These are phyloP conservation scores for Brachionus rubens DNA, from an alignment of 1,140 invertebrate species.

Conservation along the genomic window DNA sequence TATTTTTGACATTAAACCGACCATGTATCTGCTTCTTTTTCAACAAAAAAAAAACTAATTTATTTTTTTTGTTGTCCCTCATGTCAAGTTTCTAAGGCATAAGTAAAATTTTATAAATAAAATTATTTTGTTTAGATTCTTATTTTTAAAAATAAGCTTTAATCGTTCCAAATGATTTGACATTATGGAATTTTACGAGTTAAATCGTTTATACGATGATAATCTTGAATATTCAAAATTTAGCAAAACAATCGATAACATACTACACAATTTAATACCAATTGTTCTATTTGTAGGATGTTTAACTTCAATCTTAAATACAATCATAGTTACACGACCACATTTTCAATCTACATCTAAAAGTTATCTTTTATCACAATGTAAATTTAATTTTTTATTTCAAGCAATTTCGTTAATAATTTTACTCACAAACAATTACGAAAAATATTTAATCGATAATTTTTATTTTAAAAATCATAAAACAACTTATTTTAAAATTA, in stretches of 20 bases:
- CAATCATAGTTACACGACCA: background rate
- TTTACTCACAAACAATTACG: conserved; percentile 6
- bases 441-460: conserved; percentile 36
- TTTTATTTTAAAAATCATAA: conserved; percentile 33
- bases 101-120: no score
- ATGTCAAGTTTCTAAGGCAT: no score
- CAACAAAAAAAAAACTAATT: no score
- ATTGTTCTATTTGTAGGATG: background rate
- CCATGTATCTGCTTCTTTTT: no score
- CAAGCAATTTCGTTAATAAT: conserved; percentile 8
- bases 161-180: no score
- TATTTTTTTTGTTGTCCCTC: no score
- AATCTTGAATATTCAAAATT: background rate
- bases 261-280: background rate
- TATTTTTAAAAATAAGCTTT: no score
- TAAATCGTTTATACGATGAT: conserved; percentile 36
- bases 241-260: background rate
- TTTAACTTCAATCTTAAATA: background rate
- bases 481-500: conserved; percentile 24
- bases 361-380: background rate
- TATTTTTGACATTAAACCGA: no score
- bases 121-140: no score
- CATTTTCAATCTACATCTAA: conserved; percentile 30
- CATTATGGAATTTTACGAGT: conserved; percentile 45
- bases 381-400: conserved; percentile 33